Base-by-base conservation (phyloP, 2,888 invertebrate species). In the Drosophila leonis region DNA sequence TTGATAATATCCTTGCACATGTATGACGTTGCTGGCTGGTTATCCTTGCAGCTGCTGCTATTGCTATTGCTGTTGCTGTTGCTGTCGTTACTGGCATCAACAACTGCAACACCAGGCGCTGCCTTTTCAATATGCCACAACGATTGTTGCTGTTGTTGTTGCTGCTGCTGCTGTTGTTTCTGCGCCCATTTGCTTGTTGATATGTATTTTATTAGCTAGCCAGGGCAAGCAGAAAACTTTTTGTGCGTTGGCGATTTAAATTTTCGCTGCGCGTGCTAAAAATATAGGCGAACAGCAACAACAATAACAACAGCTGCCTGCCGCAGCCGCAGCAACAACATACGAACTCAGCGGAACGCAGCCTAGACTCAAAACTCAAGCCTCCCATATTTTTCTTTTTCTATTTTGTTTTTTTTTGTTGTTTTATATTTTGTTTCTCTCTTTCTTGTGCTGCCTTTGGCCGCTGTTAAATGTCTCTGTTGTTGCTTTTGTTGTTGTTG, bases 1-100 rank as follows among this genome's bases (percentile, higher is more conserved):
- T 91, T 91, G 91, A 84, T 85, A 89, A 90, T 84, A 91, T 89
- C 91, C 91, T 91, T 91, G 91, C 88, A 85, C 86, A 82, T 82
- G 89, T 70, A 90, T 91, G 90, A 89, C 90, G 77, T 78, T 78
- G 78, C 73, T 71, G 55, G 48, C 63, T 78, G 80, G 71, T 71
- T 78, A 78, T 77, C 74, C 89, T 83, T 86, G 77, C 82, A 78
- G 74, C 76, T 78, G 76, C 67, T 63, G 65, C 54, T 55, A 59
- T 27, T 55, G 64, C 54, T 67, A 54, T 44, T 68, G 73, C 42
- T 55, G 52, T 27, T 55, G 64, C 54, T 67, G 56, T 44, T 68
- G 73, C 42, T 55, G 52, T 51, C 52, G 63, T 57, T 64, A 64
- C 56, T 62, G 64, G 52, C 64, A 51, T 33, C 31, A 35, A 57